Base-by-base conservation (phyloP, 2,888 invertebrate species). In the Disparrhopalites patrizii region DNA sequence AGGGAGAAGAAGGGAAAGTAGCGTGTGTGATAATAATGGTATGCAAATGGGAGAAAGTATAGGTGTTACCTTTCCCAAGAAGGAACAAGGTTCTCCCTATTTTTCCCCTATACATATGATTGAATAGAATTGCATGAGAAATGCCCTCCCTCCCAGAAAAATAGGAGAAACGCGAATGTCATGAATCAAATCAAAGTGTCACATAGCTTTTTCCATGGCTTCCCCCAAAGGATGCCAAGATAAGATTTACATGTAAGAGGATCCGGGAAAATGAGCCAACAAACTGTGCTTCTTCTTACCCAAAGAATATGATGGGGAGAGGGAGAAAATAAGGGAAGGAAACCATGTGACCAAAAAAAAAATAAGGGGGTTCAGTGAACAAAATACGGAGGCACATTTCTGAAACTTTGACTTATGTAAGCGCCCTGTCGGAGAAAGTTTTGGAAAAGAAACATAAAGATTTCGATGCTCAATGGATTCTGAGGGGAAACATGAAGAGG, bases 101-200 rank as follows among this genome's bases (percentile, higher is more conserved):
- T 40, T 15, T 15, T 15, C 20, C 31, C 43, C 50, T 18, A 18
- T 28, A 33, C 50, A n/a, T 50, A 50, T 50, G 60, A 60, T 60
- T 60, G 60, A 60, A 60, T 60, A 30, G 47, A 60, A 60, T 60
- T 47, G 60, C 50, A 28, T 43, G 20, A 30, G 28, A 43, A 23
- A 31, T 33, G 47, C 25, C 36, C n/a, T n/a, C n/a, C n/a, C n/a
- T n/a, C n/a, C n/a, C n/a, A n/a, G n/a, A n/a, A n/a, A n/a, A n/a
- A n/a, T n/a, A n/a, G n/a, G n/a, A 20, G 15, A 8, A 33, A 47
- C 25, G 36, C 57, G 50, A 65, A 58, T 58, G 65, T 65, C 65
- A 65, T 65, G 65, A 65, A 65, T 65, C 65, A 65, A 65, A 65
- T 65, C 57, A 65, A 57, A 57, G 65, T 65, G 60, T 60, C 57